These are phyloP conservation scores for Eufriesea mexicana DNA, from an alignment of 1,140 invertebrate genomes.

Conservation along the genomic window DNA sequence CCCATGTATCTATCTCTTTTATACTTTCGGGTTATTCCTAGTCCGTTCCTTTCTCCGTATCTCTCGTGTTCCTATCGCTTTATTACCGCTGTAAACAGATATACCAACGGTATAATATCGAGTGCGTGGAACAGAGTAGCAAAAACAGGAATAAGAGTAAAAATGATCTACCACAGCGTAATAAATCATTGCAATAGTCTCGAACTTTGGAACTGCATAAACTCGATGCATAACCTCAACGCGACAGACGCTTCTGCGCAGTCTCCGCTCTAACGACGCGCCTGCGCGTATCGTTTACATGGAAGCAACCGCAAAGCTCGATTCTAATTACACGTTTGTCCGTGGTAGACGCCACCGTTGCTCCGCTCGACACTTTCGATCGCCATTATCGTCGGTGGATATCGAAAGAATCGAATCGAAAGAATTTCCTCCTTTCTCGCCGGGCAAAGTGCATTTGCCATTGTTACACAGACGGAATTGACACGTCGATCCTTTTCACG, in stretches of 20 bases:
- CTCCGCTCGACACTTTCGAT: neutral
- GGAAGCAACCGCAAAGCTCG: neutral
- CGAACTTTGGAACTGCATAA: too few species aligned
- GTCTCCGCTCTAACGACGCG: neutral
- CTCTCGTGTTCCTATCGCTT: too few species aligned
- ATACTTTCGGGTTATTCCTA: too few species aligned
- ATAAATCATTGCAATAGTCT: too few species aligned
- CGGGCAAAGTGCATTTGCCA: conserved; percentile 48
- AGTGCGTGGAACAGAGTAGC: too few species aligned
- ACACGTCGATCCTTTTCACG: conserved; percentile 44
- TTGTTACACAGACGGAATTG: conserved; percentile 49
- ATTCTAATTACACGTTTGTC: neutral
- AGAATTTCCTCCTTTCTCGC: neutral
- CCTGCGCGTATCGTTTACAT: conserved; percentile 15
- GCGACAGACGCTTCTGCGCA: neutral
- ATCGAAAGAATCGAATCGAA: conserved; percentile 32
- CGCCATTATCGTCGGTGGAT: conserved; percentile 7
- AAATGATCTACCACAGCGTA: too few species aligned
- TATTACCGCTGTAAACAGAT: too few species aligned
- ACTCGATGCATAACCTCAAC: too few species aligned
- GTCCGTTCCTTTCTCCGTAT: too few species aligned
- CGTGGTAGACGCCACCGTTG: neutral
- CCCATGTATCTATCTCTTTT: too few species aligned
- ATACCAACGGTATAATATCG: too few species aligned
- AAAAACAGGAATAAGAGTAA: too few species aligned